Evolutionary conservation across 2,113 vertebrate species (phyloP).

Genomic region (Mungos mungo): DNA sequence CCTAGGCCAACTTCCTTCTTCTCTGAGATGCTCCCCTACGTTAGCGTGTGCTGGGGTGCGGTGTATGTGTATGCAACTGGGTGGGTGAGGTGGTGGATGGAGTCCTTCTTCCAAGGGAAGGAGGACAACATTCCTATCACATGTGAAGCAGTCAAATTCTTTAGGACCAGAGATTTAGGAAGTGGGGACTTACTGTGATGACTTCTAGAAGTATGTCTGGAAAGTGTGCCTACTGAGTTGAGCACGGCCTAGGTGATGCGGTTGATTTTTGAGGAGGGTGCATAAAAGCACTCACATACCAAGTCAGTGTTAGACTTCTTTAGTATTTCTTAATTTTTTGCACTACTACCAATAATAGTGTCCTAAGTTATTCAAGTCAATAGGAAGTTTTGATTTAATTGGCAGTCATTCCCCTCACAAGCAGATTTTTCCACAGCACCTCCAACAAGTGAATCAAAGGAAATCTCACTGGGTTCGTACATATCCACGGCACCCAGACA

Average conservation of each 20-base stretch:
- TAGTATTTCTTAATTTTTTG: background rate
- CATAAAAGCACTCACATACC: background rate
- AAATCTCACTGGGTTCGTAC: background rate
- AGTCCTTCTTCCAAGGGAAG: background rate
- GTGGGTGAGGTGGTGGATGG: background rate
- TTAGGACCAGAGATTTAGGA: background rate
- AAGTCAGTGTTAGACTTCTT: background rate
- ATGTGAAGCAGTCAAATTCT: background rate
- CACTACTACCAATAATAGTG: background rate
- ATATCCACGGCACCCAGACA: background rate
- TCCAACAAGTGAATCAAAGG: background rate
- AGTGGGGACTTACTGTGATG: background rate
- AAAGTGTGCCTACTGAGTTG: background rate
- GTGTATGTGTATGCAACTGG: rapidly evolving
- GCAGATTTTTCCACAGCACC: background rate
- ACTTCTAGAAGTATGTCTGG: background rate
- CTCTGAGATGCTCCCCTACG: background rate
- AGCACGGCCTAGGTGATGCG: background rate
- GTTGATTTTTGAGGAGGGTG: background rate
- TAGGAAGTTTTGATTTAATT: background rate
- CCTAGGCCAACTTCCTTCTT: background rate
- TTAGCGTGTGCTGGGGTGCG: background rate
- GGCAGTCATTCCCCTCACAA: background rate
- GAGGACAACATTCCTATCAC: background rate
- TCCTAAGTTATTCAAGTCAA: background rate